A percentile compares a stretch with the other conserved stretches of the same genome.
phyloP scores from a whole-genome alignment of 1,140 invertebrate genomes.

The Eueides isabella region DNA sequence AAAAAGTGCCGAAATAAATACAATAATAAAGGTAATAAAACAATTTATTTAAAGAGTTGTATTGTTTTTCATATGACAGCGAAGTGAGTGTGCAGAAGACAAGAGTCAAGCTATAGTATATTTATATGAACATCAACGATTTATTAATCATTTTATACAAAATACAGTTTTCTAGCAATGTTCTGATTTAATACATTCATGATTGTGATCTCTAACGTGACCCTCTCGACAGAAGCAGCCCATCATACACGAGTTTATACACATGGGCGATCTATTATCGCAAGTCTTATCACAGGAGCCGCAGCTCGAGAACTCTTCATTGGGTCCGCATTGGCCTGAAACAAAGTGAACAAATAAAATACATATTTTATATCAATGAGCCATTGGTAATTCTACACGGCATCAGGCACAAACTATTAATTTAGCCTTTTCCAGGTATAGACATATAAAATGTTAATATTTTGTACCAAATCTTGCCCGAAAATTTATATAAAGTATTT shows the following conservation, averaged over 20 bases:
- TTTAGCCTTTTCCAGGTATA: too few species aligned
- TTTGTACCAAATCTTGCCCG: too few species aligned
- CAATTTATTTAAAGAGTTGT: too few species aligned
- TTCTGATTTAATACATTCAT: not conserved
- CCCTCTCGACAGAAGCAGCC: not conserved
- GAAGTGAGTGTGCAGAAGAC: too few species aligned
- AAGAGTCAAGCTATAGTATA: not conserved
- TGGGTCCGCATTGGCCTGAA: not conserved
- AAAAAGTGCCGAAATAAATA: too few species aligned
- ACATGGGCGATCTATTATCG: not conserved
- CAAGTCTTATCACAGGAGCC: not conserved
- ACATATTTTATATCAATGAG: too few species aligned
- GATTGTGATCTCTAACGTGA: not conserved
- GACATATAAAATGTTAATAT: too few species aligned
- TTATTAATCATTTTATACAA: not conserved
- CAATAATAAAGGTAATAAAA: too few species aligned
- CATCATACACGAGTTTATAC: not conserved
- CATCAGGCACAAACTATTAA: too few species aligned
- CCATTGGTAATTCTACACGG: too few species aligned
- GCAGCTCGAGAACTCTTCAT: not conserved
- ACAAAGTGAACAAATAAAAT: not conserved
- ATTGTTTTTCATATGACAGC: not conserved
- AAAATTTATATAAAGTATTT: too few species aligned
- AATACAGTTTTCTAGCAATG: not conserved
- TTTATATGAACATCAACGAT: too few species aligned